Conservation (phyloP, 2,888 invertebrate species). For the Vanessa cardui region DNA sequence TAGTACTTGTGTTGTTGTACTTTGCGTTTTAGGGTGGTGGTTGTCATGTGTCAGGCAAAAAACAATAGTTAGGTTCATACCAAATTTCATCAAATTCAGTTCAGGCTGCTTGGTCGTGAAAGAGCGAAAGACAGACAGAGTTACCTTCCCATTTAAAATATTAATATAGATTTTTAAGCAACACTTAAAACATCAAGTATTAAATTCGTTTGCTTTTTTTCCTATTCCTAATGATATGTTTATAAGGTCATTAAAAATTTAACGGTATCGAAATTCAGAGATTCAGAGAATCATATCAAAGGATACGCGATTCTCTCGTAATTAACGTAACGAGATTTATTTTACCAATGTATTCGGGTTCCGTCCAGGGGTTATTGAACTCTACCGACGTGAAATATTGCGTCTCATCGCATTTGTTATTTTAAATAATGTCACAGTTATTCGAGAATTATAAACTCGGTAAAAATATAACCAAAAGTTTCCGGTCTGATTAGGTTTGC, state of each 20-base stretch:
- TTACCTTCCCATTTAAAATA: no score
- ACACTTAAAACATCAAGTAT: no score
- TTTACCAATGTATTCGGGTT: slow-evolving; percentile 9
- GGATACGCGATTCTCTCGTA: slow-evolving; percentile 14
- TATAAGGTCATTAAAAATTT: background rate
- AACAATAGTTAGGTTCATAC: no score
- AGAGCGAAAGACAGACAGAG: no score
- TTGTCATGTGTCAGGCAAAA: no score
- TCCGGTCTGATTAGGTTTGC: slow-evolving; percentile 19
- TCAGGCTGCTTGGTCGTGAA: no score
- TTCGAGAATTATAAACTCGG: background rate
- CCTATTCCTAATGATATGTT: slow-evolving; percentile 3
- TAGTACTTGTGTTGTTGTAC: no score
- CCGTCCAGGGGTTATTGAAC: slow-evolving; percentile 22
- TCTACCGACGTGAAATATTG: slow-evolving; percentile 14
- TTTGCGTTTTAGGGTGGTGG: no score
- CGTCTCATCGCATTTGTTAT: slow-evolving; percentile 15
- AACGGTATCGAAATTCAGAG: slow-evolving; percentile 3
- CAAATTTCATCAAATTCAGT: no score
- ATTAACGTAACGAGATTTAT: slow-evolving; percentile 27
- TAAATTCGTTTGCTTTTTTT: background rate
- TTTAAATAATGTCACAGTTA: slow-evolving; percentile 13
- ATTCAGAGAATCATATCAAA: slow-evolving; percentile 25
- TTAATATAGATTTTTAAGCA: no score
- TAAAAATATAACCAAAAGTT: slow-evolving; percentile 5